phyloP scores from a whole-genome alignment of 2,888 invertebrate species.

The Eupithecia insigniata region DNA sequence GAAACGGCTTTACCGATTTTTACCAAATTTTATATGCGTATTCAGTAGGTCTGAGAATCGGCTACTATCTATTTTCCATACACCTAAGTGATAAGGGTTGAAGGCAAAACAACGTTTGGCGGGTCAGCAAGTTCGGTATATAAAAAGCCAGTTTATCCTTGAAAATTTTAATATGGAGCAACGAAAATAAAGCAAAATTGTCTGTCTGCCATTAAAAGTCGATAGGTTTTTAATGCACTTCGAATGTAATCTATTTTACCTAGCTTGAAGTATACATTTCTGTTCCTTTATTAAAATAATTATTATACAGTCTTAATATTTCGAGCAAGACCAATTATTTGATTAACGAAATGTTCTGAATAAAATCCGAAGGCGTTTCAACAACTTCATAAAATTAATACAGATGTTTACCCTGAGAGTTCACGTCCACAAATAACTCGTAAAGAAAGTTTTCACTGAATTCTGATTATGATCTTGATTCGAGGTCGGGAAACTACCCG shows the following conservation, averaged over 20 bases:
- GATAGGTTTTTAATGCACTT: slow-evolving; percentile 8
- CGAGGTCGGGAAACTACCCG: neutral
- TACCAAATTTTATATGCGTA: no score
- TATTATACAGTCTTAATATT: slow-evolving; percentile 22
- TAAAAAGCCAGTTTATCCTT: neutral
- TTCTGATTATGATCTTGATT: neutral
- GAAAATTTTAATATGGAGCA: neutral
- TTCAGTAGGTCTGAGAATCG: no score
- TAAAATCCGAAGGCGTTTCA: slow-evolving; percentile 24
- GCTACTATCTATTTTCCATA: no score
- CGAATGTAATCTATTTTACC: slow-evolving; percentile 5
- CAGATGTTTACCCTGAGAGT: slow-evolving; percentile 1
- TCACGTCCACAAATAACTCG: neutral
- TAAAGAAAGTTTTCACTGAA: neutral
- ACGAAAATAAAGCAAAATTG: neutral
- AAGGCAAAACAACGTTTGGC: no score
- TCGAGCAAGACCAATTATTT: slow-evolving; percentile 30
- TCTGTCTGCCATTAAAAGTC: neutral
- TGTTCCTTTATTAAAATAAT: slow-evolving; percentile 17
- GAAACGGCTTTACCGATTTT: no score
- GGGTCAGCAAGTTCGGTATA: no score
- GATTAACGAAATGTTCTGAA: slow-evolving; percentile 21
- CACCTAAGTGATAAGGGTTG: no score
- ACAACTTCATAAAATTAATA: slow-evolving; percentile 23
- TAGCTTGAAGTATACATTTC: slow-evolving; percentile 15